A percentile compares a stretch with the other conserved stretches of the same genome.
Conservation (phyloP, 1,140 invertebrate genomes). For the Polypedilum vanderplanki region DNA sequence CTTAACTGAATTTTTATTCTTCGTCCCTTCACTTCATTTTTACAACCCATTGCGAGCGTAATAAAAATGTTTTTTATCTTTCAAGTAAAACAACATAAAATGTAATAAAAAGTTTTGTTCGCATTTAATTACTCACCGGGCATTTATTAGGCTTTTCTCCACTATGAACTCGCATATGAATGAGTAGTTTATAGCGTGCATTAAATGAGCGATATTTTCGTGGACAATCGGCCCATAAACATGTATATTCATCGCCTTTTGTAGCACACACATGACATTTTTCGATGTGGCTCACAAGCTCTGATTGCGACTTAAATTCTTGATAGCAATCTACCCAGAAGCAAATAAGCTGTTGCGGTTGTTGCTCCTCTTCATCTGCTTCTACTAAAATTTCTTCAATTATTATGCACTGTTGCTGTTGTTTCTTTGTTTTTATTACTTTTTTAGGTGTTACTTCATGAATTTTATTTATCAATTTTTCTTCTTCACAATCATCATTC, state of each 20-base stretch:
- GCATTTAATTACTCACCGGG: conserved; percentile 60
- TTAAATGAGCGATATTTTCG: conserved; percentile 83
- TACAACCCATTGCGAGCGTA: too few relatives aligned
- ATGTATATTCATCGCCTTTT: conserved; percentile 82
- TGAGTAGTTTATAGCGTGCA: conserved; percentile 90
- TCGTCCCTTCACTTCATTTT: too few relatives aligned
- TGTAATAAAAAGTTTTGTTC: background rate
- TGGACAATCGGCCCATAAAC: conserved; percentile 84
- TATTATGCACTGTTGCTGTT: background rate
- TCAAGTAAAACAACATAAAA: too few relatives aligned
- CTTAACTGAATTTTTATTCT: too few relatives aligned
- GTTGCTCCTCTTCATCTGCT: conserved; percentile 31
- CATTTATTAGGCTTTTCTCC: conserved; percentile 96
- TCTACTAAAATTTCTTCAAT: background rate
- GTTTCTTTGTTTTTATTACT: background rate
- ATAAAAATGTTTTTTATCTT: too few relatives aligned
- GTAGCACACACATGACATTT: conserved; percentile 80
- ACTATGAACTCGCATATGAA: conserved; percentile 93
- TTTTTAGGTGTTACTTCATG: background rate
- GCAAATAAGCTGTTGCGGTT: conserved; percentile 46
- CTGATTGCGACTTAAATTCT: conserved; percentile 66
- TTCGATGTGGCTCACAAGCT: conserved; percentile 85
- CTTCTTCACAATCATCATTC: conserved; percentile 14
- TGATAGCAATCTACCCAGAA: conserved; percentile 80
- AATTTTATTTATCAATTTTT: background rate